Evolutionary conservation across 2,888 invertebrate genomes (phyloP).

Genomic region (Gari tellinella): DNA sequence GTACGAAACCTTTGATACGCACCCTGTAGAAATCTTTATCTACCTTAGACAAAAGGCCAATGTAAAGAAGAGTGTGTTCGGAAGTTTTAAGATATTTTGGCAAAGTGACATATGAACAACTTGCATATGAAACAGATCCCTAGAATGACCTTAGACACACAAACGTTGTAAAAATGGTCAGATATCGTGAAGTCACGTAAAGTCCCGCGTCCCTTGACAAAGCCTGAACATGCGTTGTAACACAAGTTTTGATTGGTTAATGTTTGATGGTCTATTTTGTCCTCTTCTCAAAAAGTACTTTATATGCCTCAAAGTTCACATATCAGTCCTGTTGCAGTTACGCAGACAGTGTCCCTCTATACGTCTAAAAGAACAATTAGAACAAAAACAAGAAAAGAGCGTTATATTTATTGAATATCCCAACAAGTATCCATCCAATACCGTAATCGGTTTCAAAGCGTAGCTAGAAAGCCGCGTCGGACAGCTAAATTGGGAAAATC

Average conservation of each 20-base stretch:
- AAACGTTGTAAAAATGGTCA: no score
- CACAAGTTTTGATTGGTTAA: slow-evolving; percentile 47
- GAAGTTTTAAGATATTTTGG: no score
- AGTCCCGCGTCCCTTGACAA: slow-evolving; percentile 23
- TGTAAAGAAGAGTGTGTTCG: no score
- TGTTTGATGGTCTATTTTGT: slow-evolving; percentile 44
- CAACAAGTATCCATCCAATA: slow-evolving; percentile 51
- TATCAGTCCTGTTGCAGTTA: slow-evolving; percentile 3
- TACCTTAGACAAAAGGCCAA: no score
- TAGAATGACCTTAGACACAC: no score
- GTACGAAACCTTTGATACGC: no score
- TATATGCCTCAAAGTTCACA: slow-evolving; percentile 22
- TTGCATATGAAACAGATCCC: no score
- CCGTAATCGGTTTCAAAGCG: slow-evolving; percentile 56
- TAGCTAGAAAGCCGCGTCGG: slow-evolving; percentile 45
- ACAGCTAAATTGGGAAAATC: slow-evolving; percentile 37
- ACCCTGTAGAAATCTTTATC: no score
- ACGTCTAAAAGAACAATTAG: slow-evolving; percentile 5
- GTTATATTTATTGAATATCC: slow-evolving; percentile 27
- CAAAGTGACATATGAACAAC: no score
- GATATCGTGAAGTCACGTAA: slow-evolving; percentile 24
- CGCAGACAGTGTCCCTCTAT: slow-evolving; percentile 9
- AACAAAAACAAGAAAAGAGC: background rate
- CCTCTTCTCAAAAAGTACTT: slow-evolving; percentile 31
- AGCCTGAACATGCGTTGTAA: slow-evolving; percentile 32